Percentiles rank a stretch among this genome's conserved stretches.
phyloP scores from a whole-genome alignment of 2,888 invertebrate species.

The Quadriops clusia region DNA sequence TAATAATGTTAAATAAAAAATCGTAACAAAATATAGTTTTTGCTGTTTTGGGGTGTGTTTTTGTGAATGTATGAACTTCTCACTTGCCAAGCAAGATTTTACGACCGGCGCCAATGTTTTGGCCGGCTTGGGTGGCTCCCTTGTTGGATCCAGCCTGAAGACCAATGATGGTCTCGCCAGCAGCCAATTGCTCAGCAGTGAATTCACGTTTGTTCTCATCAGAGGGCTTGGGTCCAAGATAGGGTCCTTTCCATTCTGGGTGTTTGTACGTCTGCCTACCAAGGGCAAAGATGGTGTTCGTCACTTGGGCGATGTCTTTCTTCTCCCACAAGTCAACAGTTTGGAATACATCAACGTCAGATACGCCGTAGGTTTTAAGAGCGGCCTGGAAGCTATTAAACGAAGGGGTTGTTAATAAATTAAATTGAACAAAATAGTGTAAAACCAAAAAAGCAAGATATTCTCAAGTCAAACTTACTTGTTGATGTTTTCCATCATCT shows the following conservation, averaged over 20 bases:
- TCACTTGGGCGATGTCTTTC: constrained; percentile 78
- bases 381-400: constrained; percentile 76
- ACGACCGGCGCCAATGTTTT: constrained; percentile 79
- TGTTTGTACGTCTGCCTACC: constrained; percentile 83
- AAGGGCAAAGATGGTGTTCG: constrained; percentile 73
- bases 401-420: no score
- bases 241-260: constrained; percentile 74
- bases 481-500: constrained; percentile 99
- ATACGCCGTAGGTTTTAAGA: constrained; percentile 76
- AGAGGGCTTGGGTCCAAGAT: constrained; percentile 86
- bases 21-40: no score
- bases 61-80: constrained; percentile 8
- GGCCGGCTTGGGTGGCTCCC: constrained; percentile 86
- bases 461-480: constrained; percentile 47
- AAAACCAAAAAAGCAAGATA: constrained; percentile 15
- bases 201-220: constrained; percentile 92
- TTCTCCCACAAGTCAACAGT: constrained; percentile 94
- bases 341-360: constrained; percentile 88
- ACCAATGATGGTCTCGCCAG: constrained; percentile 82
- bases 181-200: constrained; percentile 79
- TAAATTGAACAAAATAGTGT: no score
- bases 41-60: no score
- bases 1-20: no score
- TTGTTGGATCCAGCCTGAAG: constrained; percentile 95
- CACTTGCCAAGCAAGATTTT: constrained; percentile 86